Evolutionary conservation across 2,113 vertebrate genomes (phyloP), one percentile per base, ranked within the genome.

Genomic region (Tachuris rubrigastra): DNA sequence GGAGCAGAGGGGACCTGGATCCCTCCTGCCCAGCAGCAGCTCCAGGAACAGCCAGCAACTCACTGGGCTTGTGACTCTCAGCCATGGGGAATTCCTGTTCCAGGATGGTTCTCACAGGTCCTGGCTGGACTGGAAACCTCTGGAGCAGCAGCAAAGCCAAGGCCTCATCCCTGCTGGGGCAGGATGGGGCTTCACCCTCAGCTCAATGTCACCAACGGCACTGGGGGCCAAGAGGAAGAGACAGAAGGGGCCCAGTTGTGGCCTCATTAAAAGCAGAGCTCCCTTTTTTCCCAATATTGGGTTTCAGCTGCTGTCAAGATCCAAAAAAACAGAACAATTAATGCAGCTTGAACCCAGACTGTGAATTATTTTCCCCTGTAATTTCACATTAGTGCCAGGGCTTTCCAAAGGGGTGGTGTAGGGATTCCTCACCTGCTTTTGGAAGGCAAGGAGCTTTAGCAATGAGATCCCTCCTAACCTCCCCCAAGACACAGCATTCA

Each of bases 21-120:
- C 46, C 8, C 22, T 50, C 53, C 30, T 28, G 5, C 1, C 8
- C 55, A 10, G 33, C 2, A 21, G 52, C 14, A 37, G 27, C 27
- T 58, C 2, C 13, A 28, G 3, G 7, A 39, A 15, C 0, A 1
- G 10, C 41, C 19, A 8, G 14, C 9, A 10, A 14, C 22, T 3
- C 23, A 8, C 68, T 28, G 60, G 28, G 37, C n/a, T 28, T 12
- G 11, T 11, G 21, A 17, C 33, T 2, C 60, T 2, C 60, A 77
- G 24, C 33, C 47, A 30, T 22, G 30, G 24, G 2, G 27, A 37
- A 10, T 27, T 89, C 25, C 44, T 53, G 10, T 23, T 10, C 4
- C 58, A 10, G 20, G 33, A 12, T 25, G 49, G 49, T 50, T 55
- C 75, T 53, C 77, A 52, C 42, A 59, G 24, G 28, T 71, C 41